Percentiles rank a stretch among this genome's conserved stretches.
phyloP scores from a whole-genome alignment of 2,888 invertebrate genomes.

The Scaptomyza flava region DNA sequence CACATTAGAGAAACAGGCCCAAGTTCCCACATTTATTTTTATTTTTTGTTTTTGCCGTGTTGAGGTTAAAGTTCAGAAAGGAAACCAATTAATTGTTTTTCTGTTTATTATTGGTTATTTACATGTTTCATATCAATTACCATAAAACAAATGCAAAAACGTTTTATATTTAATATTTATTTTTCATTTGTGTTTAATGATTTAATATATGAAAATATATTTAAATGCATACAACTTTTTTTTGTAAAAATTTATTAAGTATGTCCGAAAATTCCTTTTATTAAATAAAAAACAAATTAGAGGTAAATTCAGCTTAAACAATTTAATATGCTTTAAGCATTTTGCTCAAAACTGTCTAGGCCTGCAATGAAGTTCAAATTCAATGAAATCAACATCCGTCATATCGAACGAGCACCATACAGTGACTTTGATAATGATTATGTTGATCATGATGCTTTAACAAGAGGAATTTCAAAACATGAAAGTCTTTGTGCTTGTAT shows the following conservation, averaged over 20 bases:
- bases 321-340: constrained; percentile 15
- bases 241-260: too few species aligned
- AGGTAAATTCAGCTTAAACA: too few species aligned
- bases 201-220: too few species aligned
- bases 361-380: constrained; percentile 49
- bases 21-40: background rate
- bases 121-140: too few species aligned
- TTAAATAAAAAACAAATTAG: too few species aligned
- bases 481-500: constrained; percentile 39
- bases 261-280: too few species aligned
- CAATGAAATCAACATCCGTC: constrained; percentile 49
- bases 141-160: too few species aligned
- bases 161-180: too few species aligned
- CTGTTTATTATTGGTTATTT: too few species aligned
- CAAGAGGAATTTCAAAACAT: background rate
- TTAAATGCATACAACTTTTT: too few species aligned
- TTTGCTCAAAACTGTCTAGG: background rate
- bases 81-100: constrained; percentile 32
- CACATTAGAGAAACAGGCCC: constrained; percentile 56
- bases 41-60: background rate
- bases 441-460: constrained; percentile 10
- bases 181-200: too few species aligned
- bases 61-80: constrained; percentile 26
- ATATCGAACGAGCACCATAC: background rate
- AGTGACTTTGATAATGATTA: background rate